Base-by-base conservation (phyloP, 2,113 vertebrate genomes). In the Engraulis encrasicolus region DNA sequence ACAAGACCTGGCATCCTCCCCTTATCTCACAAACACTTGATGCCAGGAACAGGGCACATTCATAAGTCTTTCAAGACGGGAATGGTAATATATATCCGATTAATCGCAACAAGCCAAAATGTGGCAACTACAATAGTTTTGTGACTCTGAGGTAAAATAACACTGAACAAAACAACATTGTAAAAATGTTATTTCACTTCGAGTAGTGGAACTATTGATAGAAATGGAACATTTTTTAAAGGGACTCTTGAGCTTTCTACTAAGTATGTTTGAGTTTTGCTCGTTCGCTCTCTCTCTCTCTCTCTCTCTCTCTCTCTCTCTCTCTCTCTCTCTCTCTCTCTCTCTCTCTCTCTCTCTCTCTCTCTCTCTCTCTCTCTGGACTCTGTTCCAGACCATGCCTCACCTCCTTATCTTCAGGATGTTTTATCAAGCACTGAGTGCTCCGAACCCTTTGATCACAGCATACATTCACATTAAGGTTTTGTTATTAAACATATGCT, bases 381-480 rank as follows among this genome's bases (percentile, higher is more conserved):
- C 74, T 74, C 85, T 90, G 85, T 78, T 38, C 19, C 61, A 82
- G 87, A 90, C 88, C 89, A 85, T 52, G 84, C 82, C 81, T 85
- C 82, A 45, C 78, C 31, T 34, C 66, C 18, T 74, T 74, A 74
- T 74, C 66, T 74, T 12, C 31, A 34, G 66, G 66, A 74, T 74
- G 66, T 74, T 2, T 74, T 74, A 74, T 74, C 66, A 74, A 34
- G 66, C 31, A 74, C 66, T 34, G 17, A 82, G 74, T 85, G 84
- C 58, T 27, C 15, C 84, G 79, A 66, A 18, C 17, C 52, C 84
- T 83, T 81, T 66, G 85, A 91, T 88, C 78, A 91, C 92, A 92
- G 82, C 95, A 95, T 94, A 95, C 93, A 94, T 92, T 94, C 94
- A 93, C 95, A 93, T 94, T 95, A 95, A 94, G 93, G 95, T 93